Evolutionary conservation across 1,140 invertebrate genomes (phyloP).

Genomic region (Sycophaga agraensis): DNA sequence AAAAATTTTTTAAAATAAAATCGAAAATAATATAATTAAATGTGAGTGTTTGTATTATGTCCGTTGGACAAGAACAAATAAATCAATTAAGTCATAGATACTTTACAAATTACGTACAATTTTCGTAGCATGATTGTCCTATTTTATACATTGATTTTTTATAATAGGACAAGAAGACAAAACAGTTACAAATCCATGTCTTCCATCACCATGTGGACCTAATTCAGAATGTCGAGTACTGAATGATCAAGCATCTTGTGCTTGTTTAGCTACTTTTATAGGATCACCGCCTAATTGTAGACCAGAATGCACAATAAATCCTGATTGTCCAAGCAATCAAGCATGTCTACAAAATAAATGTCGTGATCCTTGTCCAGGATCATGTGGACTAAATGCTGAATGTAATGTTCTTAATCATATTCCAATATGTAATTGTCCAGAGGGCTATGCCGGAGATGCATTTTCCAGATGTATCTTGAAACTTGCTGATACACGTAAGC

Average conservation of each 20-base stretch:
- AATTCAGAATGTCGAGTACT: slow-evolving; percentile 58
- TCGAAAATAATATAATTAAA: too few species aligned
- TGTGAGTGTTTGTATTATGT: too few species aligned
- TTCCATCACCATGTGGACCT: slow-evolving; percentile 67
- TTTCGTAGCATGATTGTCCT: too few species aligned
- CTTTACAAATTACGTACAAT: too few species aligned
- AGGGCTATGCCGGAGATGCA: slow-evolving; percentile 56
- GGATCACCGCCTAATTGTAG: slow-evolving; percentile 64
- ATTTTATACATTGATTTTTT: too few species aligned
- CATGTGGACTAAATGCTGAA: slow-evolving; percentile 60
- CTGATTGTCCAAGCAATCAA: slow-evolving; percentile 63
- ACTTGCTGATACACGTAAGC: slow-evolving; percentile 3
- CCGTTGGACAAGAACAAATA: too few species aligned
- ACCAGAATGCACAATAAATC: slow-evolving; percentile 70
- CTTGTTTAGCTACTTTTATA: slow-evolving; percentile 62
- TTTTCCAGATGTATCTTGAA: slow-evolving; percentile 58
- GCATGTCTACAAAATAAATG: slow-evolving; percentile 68
- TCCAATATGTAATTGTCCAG: slow-evolving; percentile 59
- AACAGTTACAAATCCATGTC: too few species aligned
- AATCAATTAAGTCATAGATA: too few species aligned
- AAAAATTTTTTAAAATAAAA: too few species aligned
- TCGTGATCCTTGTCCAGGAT: slow-evolving; percentile 57
- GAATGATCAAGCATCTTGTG: slow-evolving; percentile 62
- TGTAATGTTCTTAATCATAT: slow-evolving; percentile 55
- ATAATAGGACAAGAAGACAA: too few species aligned